Conservation (phyloP, 2,888 invertebrate genomes). For the Macropis europaea region DNA sequence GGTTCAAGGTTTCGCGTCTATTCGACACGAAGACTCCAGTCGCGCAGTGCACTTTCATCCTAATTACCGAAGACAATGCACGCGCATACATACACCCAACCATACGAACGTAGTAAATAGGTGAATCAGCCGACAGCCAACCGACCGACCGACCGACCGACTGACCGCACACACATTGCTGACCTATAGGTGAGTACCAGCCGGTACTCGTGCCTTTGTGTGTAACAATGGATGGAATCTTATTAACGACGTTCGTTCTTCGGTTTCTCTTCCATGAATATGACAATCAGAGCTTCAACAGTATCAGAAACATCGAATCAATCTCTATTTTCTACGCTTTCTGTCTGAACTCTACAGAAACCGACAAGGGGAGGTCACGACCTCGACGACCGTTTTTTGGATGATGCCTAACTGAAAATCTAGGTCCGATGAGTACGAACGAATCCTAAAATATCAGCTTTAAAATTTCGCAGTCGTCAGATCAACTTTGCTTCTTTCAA, state of each 20-base stretch:
- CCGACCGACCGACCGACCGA: slow-evolving; percentile 69
- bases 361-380: no score
- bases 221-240: slow-evolving; percentile 42
- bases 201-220: slow-evolving; percentile 32
- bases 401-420: no score
- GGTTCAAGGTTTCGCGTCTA: slow-evolving; percentile 10
- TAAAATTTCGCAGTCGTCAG: no score
- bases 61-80: slow-evolving; percentile 39
- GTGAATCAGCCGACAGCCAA: slow-evolving; percentile 59
- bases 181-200: slow-evolving; percentile 47
- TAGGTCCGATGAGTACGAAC: no score
- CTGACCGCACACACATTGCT: slow-evolving; percentile 53
- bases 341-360: no score
- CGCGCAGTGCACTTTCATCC: slow-evolving; percentile 28
- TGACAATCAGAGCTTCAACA: background rate
- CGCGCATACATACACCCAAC: background rate
- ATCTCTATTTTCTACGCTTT: no score
- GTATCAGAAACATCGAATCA: background rate
- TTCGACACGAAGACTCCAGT: background rate
- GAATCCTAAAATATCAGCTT: no score
- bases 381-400: no score
- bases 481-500: no score
- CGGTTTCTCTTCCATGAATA: slow-evolving; percentile 6
- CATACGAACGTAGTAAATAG: slow-evolving; percentile 46
- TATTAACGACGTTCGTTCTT: slow-evolving; percentile 35